A percentile compares a stretch with the other conserved stretches of the same genome.
Evolutionary conservation across 2,888 invertebrate genomes (phyloP).

Genomic region (Coecobrya sp.): DNA sequence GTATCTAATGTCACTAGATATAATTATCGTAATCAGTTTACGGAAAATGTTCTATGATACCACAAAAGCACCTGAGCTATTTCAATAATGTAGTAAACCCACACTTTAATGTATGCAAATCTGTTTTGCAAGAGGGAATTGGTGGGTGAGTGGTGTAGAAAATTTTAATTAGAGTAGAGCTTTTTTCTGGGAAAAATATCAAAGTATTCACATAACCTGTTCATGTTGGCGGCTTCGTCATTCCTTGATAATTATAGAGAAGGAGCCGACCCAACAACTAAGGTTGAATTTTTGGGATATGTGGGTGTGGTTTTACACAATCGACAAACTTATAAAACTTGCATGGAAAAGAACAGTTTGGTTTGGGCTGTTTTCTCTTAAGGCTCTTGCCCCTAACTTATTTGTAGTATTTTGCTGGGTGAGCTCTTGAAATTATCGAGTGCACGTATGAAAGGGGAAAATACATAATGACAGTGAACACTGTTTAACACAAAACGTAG

Average conservation of each 20-base stretch:
- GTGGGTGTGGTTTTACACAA: constrained; percentile 54
- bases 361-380: background rate
- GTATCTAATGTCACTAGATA: too few species aligned
- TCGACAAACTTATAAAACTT: constrained; percentile 23
- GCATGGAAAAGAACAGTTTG: background rate
- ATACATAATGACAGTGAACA: too few species aligned
- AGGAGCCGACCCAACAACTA: constrained; percentile 1
- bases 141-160: background rate
- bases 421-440: constrained; percentile 11
- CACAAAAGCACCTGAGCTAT: too few species aligned
- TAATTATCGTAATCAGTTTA: too few species aligned
- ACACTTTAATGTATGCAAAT: too few species aligned
- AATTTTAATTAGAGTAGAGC: background rate
- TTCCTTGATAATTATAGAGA: constrained; percentile 39
- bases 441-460: too few species aligned
- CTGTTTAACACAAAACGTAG: too few species aligned
- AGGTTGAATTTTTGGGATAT: constrained; percentile 16
- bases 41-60: too few species aligned
- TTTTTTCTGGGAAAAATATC: background rate
- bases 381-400: constrained; percentile 13
- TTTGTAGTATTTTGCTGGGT: background rate
- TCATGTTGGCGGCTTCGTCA: background rate
- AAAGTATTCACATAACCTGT: background rate
- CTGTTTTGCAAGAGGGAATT: background rate
- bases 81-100: too few species aligned